These are phyloP conservation scores for Dendrophyllia cribrosa DNA, from an alignment of 64 coral and sea anemone species.

Conservation along the genomic window DNA sequence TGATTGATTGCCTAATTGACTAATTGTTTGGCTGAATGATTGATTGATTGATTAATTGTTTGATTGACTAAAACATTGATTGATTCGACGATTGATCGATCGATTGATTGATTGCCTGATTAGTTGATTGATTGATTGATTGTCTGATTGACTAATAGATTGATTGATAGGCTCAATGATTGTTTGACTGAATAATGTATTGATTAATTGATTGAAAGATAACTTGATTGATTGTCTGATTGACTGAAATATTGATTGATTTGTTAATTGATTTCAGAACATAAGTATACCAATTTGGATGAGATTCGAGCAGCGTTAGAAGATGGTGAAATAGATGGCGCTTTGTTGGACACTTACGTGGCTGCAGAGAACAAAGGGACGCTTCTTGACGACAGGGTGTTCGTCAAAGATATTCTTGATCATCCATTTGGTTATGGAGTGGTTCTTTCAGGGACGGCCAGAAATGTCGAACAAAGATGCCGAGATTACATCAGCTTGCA, in stretches of 20 bases:
- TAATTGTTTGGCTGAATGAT: too few relatives aligned
- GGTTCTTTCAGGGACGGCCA: conserved; percentile 35
- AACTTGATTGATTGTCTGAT: background rate
- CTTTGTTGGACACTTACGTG: conserved; percentile 49
- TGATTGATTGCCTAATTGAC: too few relatives aligned
- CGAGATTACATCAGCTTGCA: conserved; percentile 24
- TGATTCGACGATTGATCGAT: too few relatives aligned
- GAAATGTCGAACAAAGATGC: conserved; percentile 35
- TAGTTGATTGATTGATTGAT: too few relatives aligned
- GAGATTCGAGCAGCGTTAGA: conserved; percentile 1
- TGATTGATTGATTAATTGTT: too few relatives aligned
- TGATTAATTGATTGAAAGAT: too few relatives aligned
- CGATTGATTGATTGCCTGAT: too few relatives aligned
- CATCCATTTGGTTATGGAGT: conserved; percentile 59
- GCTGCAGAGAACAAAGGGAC: conserved; percentile 35
- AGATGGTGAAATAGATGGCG: conserved; percentile 34
- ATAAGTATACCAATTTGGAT: conserved; percentile 25
- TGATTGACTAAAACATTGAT: too few relatives aligned
- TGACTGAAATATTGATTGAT: background rate
- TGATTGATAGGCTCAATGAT: too few relatives aligned
- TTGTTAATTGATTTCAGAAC: background rate
- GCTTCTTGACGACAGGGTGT: background rate
- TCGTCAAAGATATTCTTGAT: conserved; percentile 11
- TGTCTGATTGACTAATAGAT: too few relatives aligned
- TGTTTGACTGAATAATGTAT: too few relatives aligned